Conservation (phyloP, 2,113 vertebrate genomes). For the Neogobius melanostomus region DNA sequence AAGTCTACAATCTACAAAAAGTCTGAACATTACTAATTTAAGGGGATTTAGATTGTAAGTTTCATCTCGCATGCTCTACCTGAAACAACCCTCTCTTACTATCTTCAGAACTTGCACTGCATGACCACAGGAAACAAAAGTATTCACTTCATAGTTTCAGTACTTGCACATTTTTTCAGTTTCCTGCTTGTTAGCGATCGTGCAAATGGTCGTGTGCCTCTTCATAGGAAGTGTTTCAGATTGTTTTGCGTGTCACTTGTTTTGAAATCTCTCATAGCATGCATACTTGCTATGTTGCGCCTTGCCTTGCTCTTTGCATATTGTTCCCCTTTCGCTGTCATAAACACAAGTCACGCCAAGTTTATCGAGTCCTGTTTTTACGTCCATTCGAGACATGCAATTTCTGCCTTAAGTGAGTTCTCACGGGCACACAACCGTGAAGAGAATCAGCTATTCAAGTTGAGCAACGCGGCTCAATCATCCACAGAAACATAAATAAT, state of each 20-base stretch:
- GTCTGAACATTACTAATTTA: too few species aligned
- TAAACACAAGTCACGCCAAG: not conserved
- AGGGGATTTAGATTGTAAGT: too few species aligned
- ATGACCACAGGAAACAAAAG: not conserved
- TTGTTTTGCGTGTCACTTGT: slow-evolving; percentile 25
- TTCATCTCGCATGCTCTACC: not conserved
- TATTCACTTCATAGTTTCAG: slow-evolving; percentile 1
- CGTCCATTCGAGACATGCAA: slow-evolving; percentile 33
- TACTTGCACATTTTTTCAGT: slow-evolving; percentile 10
- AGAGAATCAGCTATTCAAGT: slow-evolving; percentile 43
- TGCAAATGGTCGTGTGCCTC: slow-evolving; percentile 1
- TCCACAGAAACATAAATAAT: slow-evolving; percentile 57
- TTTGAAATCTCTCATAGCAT: slow-evolving; percentile 30
- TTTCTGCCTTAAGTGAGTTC: slow-evolving; percentile 4
- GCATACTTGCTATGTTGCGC: slow-evolving; percentile 1
- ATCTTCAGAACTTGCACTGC: too few species aligned
- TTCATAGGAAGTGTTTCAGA: slow-evolving; percentile 41
- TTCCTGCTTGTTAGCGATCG: slow-evolving; percentile 21
- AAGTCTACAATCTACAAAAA: too few species aligned
- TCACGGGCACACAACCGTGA: slow-evolving; percentile 25
- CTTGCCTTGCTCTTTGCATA: slow-evolving; percentile 2
- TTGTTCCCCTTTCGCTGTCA: not conserved
- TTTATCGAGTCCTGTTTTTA: slow-evolving; percentile 33
- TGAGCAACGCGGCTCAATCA: slow-evolving; percentile 40
- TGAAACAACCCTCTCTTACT: not conserved